Conservation (phyloP, 2,797 vertebrate species). For the Parotocinclus haroldoi region DNA sequence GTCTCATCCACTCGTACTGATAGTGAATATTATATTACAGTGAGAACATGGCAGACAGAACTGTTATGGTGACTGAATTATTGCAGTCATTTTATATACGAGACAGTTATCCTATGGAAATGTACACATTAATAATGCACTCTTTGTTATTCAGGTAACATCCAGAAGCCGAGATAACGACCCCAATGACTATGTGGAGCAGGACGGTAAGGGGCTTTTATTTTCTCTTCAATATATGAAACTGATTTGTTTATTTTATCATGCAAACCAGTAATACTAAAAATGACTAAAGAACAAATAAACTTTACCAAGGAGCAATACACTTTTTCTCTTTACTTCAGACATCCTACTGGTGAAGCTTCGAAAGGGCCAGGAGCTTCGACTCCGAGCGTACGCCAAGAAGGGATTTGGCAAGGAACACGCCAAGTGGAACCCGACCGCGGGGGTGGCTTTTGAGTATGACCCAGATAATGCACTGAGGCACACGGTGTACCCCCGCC, state of each 20-base stretch:
- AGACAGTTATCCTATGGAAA: too few relatives aligned
- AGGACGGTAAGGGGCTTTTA: constrained; percentile 79
- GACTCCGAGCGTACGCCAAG: constrained; percentile 91
- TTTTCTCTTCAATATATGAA: not conserved
- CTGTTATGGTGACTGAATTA: too few relatives aligned
- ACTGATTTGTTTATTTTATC: too few relatives aligned
- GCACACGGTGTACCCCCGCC: constrained; percentile 93
- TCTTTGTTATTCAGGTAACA: constrained; percentile 77
- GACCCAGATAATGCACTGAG: constrained; percentile 93
- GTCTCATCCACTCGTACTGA: too few relatives aligned
- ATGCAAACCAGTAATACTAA: too few relatives aligned
- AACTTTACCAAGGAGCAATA: too few relatives aligned
- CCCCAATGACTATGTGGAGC: constrained; percentile 94
- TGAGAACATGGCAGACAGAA: too few relatives aligned
- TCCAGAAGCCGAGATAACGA: constrained; percentile 95
- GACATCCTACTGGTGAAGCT: constrained; percentile 96
- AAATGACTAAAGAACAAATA: too few relatives aligned
- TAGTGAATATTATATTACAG: too few relatives aligned
- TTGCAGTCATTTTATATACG: too few relatives aligned
- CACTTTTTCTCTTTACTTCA: constrained; percentile 45
- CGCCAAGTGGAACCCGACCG: constrained; percentile 98
- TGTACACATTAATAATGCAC: constrained; percentile 1
- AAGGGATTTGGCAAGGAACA: constrained; percentile 98
- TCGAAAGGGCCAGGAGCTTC: constrained; percentile 93
- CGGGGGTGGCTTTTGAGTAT: constrained; percentile 93